phyloP scores from a whole-genome alignment of 2,797 vertebrate genomes.

The Leptoclinus maculatus region DNA sequence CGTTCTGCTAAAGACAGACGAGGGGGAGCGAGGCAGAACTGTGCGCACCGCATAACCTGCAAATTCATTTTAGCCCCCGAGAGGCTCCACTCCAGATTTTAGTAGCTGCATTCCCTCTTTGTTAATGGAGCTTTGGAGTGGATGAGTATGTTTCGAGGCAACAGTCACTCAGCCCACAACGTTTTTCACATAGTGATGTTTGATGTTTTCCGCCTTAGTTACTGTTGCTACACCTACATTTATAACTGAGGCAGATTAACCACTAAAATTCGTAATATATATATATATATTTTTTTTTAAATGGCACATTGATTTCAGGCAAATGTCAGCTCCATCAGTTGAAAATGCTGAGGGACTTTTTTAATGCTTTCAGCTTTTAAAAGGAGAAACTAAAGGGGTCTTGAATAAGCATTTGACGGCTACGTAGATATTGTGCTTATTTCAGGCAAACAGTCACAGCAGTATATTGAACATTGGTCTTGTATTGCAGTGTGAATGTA shows the following conservation, averaged over 20 bases:
- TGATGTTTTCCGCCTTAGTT: slow-evolving; percentile 42
- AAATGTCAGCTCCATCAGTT: not conserved
- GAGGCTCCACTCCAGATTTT: slow-evolving; percentile 64
- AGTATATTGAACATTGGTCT: too few relatives aligned
- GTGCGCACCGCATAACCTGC: slow-evolving; percentile 37
- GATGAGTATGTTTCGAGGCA: slow-evolving; percentile 46
- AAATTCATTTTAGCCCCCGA: slow-evolving; percentile 61
- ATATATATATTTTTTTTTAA: not conserved
- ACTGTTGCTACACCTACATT: not conserved
- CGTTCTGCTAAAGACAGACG: slow-evolving; percentile 43
- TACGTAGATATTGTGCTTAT: not conserved
- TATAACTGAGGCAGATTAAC: not conserved
- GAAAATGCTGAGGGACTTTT: not conserved
- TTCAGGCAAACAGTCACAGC: not conserved
- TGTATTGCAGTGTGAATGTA: not conserved
- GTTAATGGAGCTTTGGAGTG: slow-evolving; percentile 59
- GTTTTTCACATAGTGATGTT: slow-evolving; percentile 43
- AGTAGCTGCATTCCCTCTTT: slow-evolving; percentile 53
- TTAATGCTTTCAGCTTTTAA: not conserved
- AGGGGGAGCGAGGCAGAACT: slow-evolving; percentile 39
- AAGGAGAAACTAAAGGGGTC: too few relatives aligned
- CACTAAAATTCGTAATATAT: too few relatives aligned
- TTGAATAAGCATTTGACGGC: too few relatives aligned
- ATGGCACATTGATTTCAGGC: not conserved
- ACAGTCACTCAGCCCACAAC: slow-evolving; percentile 45